Base-by-base conservation (phyloP, 2,888 invertebrate genomes). In the Lissonota sp. region DNA sequence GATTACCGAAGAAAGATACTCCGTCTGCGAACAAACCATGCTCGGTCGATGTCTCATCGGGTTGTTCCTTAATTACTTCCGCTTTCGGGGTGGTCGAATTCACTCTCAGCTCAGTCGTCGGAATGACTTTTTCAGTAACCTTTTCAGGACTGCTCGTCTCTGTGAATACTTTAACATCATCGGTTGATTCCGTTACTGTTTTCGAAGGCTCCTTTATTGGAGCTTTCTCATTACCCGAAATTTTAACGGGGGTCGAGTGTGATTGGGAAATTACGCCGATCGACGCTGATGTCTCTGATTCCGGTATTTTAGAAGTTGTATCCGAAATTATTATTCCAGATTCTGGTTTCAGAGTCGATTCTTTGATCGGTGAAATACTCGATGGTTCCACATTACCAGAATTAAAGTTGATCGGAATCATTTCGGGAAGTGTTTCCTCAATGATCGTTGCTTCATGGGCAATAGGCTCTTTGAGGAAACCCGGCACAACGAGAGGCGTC, bases 201-300 rank as follows among this genome's bases (percentile, higher is more conserved):
- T 66, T 70, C 8, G 77, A 10, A 49, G 75, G 71, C 64, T 82
- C 74, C 6, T 83, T 73, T 46, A 86, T 75, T 16, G 84, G 84
- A 10, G 86, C 55, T 69, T 87, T 86, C 12, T 84, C 82, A 14
- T 83, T 75, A n/a, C 85, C 86, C 5, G 86, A 70, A 72, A 86
- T 75, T 79, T 87, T 88, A 6, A 86, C 79, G 0, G 88, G 87
- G 5, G 87, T 87, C 6, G 88, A 85, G 40, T 87, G 86, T 0
- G 87, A 87, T 76, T 88, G 86, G 6, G 84, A 80, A 67, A 82
- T 55, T 0, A 84, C 78, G 49, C 78, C 72, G 80, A 78, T 75
- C 4, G 70, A 60, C 8, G 73, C 40, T 26, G 84, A 69, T 44
- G 73, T 14, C n/a, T 71, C 76, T 1, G 70, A 60, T 70, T 76